Percentiles rank a stretch among this genome's conserved stretches.
Conservation (phyloP, 2,797 vertebrate species). For the Acipenser ruthenus region DNA sequence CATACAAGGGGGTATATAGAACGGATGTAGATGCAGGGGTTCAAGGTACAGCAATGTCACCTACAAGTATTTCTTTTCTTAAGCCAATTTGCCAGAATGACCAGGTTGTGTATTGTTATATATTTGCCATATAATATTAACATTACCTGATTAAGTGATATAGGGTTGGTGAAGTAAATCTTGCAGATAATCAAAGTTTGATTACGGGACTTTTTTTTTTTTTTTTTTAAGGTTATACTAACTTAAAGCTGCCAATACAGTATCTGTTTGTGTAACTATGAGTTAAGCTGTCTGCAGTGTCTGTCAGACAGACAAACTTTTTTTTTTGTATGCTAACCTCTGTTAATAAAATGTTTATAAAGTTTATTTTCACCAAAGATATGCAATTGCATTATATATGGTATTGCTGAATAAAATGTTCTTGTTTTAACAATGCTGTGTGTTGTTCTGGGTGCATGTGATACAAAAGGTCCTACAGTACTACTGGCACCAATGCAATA, state of each 20-base stretch:
- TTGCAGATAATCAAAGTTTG: constrained; percentile 35
- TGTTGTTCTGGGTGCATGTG: constrained; percentile 8
- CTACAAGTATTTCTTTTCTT: constrained; percentile 7
- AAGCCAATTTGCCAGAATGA: constrained; percentile 6
- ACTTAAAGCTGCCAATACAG: constrained; percentile 66
- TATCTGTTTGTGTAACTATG: constrained; percentile 56
- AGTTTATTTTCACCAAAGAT: constrained; percentile 99
- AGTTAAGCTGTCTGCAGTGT: constrained; percentile 57
- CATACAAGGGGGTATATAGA: background rate
- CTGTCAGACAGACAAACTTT: constrained; percentile 75
- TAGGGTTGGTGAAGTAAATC: constrained; percentile 16
- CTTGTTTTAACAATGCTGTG: constrained; percentile 69
- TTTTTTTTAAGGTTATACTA: constrained; percentile 51
- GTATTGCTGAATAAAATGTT: constrained; percentile 96
- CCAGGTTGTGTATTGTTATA: constrained; percentile 8
- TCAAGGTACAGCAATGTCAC: constrained; percentile 1
- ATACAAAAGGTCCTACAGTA: too few species aligned
- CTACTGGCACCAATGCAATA: too few species aligned
- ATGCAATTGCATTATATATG: constrained; percentile 99
- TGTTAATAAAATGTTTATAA: constrained; percentile 99
- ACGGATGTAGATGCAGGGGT: background rate
- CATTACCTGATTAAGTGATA: constrained; percentile 19
- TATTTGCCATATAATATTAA: constrained; percentile 13
- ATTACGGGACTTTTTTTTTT: constrained; percentile 51
- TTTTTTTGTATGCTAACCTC: constrained; percentile 99